A percentile compares a stretch with the other conserved stretches of the same genome.
Evolutionary conservation across 2,888 invertebrate genomes (phyloP).

Genomic region (Eupithecia subumbrata): DNA sequence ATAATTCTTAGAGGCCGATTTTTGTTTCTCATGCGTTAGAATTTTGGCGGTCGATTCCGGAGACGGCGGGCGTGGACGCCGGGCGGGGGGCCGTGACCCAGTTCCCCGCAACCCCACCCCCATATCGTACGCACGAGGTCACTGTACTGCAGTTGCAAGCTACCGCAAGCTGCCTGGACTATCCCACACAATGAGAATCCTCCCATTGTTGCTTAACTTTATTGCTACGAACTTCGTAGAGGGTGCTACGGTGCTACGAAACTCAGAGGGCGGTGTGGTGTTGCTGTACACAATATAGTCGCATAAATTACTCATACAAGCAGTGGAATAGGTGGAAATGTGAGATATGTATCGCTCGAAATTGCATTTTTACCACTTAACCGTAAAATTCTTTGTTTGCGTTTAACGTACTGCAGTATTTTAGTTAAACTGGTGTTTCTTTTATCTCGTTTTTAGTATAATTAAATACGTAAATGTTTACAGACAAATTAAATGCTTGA

Average conservation of each 20-base stretch:
- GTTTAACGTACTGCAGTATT: conserved; percentile 8
- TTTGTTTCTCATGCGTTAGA: conserved; percentile 45
- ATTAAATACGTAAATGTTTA: background rate
- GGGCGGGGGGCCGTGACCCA: conserved; percentile 70
- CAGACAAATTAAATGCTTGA: background rate
- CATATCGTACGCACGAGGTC: conserved; percentile 80
- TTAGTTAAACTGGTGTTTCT: background rate
- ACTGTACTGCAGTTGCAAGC: conserved; percentile 83
- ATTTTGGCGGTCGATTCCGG: conserved; percentile 81
- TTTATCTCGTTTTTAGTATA: background rate
- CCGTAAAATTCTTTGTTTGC: conserved; percentile 5
- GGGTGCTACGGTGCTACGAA: conserved; percentile 18
- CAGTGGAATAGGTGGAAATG: conserved; percentile 12
- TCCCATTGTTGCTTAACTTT: conserved; percentile 40
- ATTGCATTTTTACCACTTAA: conserved; percentile 14
- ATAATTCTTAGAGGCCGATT: conserved; percentile 37
- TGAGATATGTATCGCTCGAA: conserved; percentile 11
- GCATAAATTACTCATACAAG: conserved; percentile 14
- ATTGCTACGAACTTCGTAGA: conserved; percentile 17
- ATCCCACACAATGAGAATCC: conserved; percentile 45
- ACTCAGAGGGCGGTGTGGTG: conserved; percentile 37
- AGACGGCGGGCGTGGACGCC: conserved; percentile 53
- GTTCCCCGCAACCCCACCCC: conserved; percentile 54
- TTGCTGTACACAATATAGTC: conserved; percentile 14
- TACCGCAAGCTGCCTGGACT: conserved; percentile 76